Percentiles rank a stretch among this genome's conserved stretches.
These are phyloP conservation scores for Thyatira batis DNA, from an alignment of 2,888 invertebrate genomes.

Conservation along the genomic window DNA sequence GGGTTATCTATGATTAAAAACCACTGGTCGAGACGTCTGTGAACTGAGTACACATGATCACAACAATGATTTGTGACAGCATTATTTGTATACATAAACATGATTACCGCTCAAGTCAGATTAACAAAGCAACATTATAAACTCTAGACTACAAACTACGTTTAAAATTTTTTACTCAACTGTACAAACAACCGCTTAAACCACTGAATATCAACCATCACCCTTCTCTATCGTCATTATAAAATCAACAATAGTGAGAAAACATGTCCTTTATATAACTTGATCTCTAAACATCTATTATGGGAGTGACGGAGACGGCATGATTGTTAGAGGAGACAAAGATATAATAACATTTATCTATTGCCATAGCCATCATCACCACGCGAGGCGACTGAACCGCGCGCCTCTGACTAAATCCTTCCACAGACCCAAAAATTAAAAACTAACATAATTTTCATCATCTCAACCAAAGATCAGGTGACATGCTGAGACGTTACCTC, in stretches of 20 bases:
- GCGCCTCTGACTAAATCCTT: no score
- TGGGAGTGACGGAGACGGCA: no score
- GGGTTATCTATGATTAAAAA: background rate
- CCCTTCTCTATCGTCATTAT: slow-evolving; percentile 1
- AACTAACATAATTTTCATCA: no score
- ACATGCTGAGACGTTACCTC: no score
- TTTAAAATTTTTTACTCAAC: slow-evolving; percentile 3
- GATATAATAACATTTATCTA: no score
- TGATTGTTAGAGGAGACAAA: no score
- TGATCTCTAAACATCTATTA: background rate
- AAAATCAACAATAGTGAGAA: background rate
- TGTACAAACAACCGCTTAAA: slow-evolving; percentile 5
- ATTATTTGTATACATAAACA: background rate
- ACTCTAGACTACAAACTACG: slow-evolving; percentile 5
- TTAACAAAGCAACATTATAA: slow-evolving; percentile 1
- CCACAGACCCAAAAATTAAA: no score
- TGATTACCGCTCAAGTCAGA: background rate
- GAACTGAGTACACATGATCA: background rate
- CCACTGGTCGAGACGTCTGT: background rate
- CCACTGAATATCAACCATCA: slow-evolving; percentile 1
- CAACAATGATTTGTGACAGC: background rate
- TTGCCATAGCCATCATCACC: no score
- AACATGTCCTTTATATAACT: background rate
- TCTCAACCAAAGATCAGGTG: no score
- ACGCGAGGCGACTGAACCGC: no score